Evolutionary conservation across 1,140 invertebrate genomes (phyloP), one percentile per base, ranked within the genome.

Genomic region (Eupristina koningsbergeri): DNA sequence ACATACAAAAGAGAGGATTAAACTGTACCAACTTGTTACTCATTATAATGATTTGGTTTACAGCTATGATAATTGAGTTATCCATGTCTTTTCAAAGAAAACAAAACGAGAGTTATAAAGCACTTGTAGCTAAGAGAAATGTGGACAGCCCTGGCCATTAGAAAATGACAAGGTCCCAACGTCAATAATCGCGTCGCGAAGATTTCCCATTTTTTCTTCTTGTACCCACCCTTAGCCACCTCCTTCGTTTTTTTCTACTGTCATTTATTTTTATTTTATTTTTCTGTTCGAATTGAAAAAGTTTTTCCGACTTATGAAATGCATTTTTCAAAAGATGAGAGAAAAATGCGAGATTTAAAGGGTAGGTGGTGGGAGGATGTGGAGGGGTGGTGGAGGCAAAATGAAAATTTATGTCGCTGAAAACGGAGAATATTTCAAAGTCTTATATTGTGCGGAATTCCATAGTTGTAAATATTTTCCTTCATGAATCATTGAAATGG

Each of bases 391-490:
- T 22, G 45, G 78, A 77, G 83, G 73, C 50, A 67, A 85, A 85
- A 85, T 85, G 79, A 85, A 85, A 85, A 85, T 85, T 85, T 85
- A 85, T 81, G 84, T 85, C 79, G 74, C 79, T 85, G 78, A 77
- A 85, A 85, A 85, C 71, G 73, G 74, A 81, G 79, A 85, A 85
- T 85, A 85, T 85, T 85, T 85, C 84, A 81, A 85, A 81, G 84
- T 85, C 84, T 85, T 85, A 85, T 85, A 85, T 85, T 81, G 79
- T 85, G 79, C 74, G 63, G 78, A 76, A 81, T 85, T 81, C 74
- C 84, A 85, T 85, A 85, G 84, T 85, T 85, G 84, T 85, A 85
- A 85, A 85, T 85, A 85, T 85, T 85, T 85, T 85, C 84, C 84
- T 58, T 85, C 84, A 85, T 85, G 84, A 85, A 85, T 85, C 84